phyloP scores from a whole-genome alignment of 2,888 invertebrate species.

The Leucania comma region DNA sequence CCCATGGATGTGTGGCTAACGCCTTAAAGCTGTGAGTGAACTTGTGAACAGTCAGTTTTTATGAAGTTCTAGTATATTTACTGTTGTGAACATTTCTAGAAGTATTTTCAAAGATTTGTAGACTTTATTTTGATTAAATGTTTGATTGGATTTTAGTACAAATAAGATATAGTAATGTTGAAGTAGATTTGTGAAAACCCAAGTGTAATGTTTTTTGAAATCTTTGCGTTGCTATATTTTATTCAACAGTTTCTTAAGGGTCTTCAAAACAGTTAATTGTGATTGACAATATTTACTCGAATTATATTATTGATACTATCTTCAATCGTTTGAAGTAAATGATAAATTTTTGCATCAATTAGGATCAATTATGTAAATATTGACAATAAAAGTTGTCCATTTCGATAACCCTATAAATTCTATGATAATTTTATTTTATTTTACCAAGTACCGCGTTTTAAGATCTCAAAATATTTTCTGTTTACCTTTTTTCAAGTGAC shows the following conservation, averaged over 20 bases:
- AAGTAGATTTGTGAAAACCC: not conserved
- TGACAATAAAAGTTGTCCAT: too few species aligned
- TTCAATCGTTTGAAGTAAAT: too few species aligned
- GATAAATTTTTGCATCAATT: too few species aligned
- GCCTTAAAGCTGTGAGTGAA: conserved; percentile 72
- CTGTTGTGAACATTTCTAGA: conserved; percentile 36
- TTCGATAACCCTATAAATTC: not conserved
- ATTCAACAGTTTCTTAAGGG: not conserved
- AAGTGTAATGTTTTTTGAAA: not conserved
- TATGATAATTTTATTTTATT: conserved; percentile 3
- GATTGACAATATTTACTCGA: too few species aligned
- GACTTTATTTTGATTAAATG: conserved; percentile 15
- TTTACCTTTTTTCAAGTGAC: not conserved
- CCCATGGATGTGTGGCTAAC: conserved; percentile 93
- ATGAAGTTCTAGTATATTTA: conserved; percentile 18
- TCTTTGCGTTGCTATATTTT: conserved; percentile 11
- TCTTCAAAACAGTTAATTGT: too few species aligned
- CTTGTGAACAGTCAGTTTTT: conserved; percentile 11
- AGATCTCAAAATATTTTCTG: conserved; percentile 31
- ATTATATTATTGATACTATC: too few species aligned
- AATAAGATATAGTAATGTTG: conserved; percentile 18
- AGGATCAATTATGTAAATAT: too few species aligned
- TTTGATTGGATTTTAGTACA: conserved; percentile 21
- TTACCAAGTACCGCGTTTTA: not conserved
- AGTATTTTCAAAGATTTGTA: conserved; percentile 20